Evolutionary conservation across 2,797 vertebrate species (phyloP).

Genomic region (Leptoclinus maculatus): DNA sequence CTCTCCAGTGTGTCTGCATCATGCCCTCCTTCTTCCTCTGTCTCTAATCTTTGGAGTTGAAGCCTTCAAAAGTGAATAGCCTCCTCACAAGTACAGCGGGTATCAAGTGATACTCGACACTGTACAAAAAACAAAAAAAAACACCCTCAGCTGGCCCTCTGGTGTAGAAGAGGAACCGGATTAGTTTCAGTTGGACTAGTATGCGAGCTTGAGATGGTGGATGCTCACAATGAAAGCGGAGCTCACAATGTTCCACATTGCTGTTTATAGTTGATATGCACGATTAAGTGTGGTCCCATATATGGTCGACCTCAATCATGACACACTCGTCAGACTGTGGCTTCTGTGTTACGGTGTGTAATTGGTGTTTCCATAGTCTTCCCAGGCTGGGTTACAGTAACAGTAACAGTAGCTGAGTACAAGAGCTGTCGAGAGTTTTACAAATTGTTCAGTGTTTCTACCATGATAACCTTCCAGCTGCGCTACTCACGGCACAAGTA

Average conservation of each 20-base stretch:
- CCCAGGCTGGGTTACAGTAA: background rate
- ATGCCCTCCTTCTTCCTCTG: conserved; percentile 37
- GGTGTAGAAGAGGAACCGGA: conserved; percentile 37
- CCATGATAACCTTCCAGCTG: background rate
- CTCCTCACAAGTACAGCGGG: conserved; percentile 23
- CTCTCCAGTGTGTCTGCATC: conserved; percentile 46
- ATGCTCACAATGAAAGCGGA: conserved; percentile 52
- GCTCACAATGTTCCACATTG: conserved; percentile 21
- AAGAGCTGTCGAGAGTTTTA: background rate
- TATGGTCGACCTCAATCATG: conserved; percentile 17
- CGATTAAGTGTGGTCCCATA: conserved; percentile 16
- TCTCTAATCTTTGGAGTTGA: conserved; percentile 43
- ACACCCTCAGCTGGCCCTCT: conserved; percentile 21
- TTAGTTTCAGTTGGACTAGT: conserved; percentile 58
- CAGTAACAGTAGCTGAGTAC: background rate
- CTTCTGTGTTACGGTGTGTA: background rate
- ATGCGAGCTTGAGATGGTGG: conserved; percentile 41
- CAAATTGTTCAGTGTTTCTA: background rate
- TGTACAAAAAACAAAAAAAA: background rate
- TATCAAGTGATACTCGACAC: conserved; percentile 52
- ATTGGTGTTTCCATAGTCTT: conserved; percentile 6
- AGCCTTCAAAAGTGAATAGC: conserved; percentile 34
- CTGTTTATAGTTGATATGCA: conserved; percentile 37
- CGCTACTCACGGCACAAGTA: background rate
- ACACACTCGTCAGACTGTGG: background rate